These are phyloP conservation scores for Drosophila borborema DNA, from an alignment of 2,888 invertebrate species.

Conservation along the genomic window DNA sequence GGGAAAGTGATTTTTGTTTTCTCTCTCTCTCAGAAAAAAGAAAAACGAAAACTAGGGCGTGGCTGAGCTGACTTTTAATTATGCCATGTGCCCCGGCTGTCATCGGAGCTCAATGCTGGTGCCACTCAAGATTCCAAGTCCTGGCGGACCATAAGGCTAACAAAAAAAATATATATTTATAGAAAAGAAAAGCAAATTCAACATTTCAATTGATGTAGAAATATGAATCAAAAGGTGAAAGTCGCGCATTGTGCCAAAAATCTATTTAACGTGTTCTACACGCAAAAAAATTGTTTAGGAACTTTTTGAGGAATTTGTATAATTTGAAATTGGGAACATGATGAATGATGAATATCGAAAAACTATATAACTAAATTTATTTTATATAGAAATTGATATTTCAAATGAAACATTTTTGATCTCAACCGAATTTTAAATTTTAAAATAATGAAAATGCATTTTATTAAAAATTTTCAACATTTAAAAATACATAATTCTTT, in stretches of 20 bases:
- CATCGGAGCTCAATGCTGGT: slow-evolving; percentile 55
- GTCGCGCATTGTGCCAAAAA: slow-evolving; percentile 42
- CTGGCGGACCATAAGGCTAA: slow-evolving; percentile 27
- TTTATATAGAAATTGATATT: no score
- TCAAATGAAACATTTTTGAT: no score
- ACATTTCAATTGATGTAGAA: slow-evolving; percentile 34
- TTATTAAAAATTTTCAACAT: no score
- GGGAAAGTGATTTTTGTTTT: slow-evolving; percentile 45
- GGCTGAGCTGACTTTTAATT: slow-evolving; percentile 64
- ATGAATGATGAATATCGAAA: not conserved
- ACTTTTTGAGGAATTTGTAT: not conserved
- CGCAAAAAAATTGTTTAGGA: not conserved
- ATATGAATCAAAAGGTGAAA: slow-evolving; percentile 50
- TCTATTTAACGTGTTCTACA: slow-evolving; percentile 4
- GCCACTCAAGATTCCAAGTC: slow-evolving; percentile 47
- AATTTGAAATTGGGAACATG: not conserved
- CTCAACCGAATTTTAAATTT: not conserved
- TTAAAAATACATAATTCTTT: no score
- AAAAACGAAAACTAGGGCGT: slow-evolving; percentile 34
- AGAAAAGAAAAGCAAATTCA: slow-evolving; percentile 4
- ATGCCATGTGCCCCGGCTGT: slow-evolving; percentile 42
- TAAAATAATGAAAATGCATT: not conserved
- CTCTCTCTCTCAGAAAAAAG: not conserved
- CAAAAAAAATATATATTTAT: slow-evolving; percentile 1
- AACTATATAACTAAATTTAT: not conserved